A percentile compares a stretch with the other conserved stretches of the same genome.
Evolutionary conservation across 92 coral and sea anemone genomes (phyloP).

Genomic region (Blastomussa wellsi): DNA sequence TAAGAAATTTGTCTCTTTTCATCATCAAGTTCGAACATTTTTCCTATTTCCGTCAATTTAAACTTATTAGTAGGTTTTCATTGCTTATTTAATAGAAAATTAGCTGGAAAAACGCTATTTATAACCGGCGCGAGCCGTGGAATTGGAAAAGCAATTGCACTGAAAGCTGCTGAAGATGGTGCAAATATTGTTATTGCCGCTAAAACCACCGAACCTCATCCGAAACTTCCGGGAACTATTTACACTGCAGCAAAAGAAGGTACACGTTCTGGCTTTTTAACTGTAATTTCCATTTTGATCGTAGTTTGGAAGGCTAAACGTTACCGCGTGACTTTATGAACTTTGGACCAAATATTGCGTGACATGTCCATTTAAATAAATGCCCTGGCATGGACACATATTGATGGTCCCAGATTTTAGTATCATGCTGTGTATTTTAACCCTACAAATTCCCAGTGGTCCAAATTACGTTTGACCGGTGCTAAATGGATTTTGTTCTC

Average conservation of each 20-base stretch:
- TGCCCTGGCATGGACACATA: no score
- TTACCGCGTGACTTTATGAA: background rate
- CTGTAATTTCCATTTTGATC: background rate
- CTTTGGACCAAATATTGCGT: background rate
- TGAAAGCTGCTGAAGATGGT: slow-evolving; percentile 95
- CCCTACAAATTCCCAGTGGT: no score
- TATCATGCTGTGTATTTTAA: no score
- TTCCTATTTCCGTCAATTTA: background rate
- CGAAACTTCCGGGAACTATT: slow-evolving; percentile 90
- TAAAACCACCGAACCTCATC: slow-evolving; percentile 85
- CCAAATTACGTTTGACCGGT: no score
- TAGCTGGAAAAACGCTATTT: slow-evolving; percentile 91
- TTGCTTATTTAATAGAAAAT: slow-evolving; percentile 53
- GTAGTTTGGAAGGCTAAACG: no score
- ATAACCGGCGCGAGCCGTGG: slow-evolving; percentile 98
- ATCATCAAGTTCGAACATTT: background rate
- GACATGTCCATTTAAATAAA: background rate
- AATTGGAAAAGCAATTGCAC: slow-evolving; percentile 95
- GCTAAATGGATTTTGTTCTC: no score
- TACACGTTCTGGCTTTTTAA: background rate
- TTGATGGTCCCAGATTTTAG: no score
- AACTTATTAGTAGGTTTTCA: background rate
- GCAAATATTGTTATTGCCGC: slow-evolving; percentile 96
- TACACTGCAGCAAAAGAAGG: slow-evolving; percentile 98
- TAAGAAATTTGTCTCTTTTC: background rate